These are phyloP conservation scores for Haliaeetus leucogaster DNA, from an alignment of 2,113 vertebrate genomes.

Conservation along the genomic window DNA sequence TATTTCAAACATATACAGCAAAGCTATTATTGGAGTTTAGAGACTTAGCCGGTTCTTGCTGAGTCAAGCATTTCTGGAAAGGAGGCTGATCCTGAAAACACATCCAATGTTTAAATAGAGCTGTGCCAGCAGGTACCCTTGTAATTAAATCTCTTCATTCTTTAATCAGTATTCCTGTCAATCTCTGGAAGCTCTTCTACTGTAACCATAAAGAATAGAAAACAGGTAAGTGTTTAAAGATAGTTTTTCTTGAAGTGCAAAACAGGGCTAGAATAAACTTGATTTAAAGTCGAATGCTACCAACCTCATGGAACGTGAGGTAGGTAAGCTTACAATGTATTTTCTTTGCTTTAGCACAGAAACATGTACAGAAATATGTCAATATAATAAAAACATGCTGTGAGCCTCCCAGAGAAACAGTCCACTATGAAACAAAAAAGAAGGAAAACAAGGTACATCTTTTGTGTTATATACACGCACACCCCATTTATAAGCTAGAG, in stretches of 20 bases:
- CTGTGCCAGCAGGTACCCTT: neutral
- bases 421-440: neutral
- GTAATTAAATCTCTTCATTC: neutral
- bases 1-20: neutral
- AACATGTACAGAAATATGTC: neutral
- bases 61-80: neutral
- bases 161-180: neutral
- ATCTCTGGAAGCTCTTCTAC: neutral
- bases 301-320: neutral
- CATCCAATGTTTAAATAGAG: neutral
- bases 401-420: neutral
- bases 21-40: neutral
- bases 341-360: neutral
- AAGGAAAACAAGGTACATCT: neutral
- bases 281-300: neutral
- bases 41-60: neutral
- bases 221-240: neutral
- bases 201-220: neutral
- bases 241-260: neutral
- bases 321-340: neutral
- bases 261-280: neutral
- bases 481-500: neutral
- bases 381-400: neutral
- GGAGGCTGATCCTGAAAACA: neutral
- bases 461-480: neutral